Evolutionary conservation across 2,797 vertebrate species (phyloP).

Genomic region (Lithobates sylvaticus): DNA sequence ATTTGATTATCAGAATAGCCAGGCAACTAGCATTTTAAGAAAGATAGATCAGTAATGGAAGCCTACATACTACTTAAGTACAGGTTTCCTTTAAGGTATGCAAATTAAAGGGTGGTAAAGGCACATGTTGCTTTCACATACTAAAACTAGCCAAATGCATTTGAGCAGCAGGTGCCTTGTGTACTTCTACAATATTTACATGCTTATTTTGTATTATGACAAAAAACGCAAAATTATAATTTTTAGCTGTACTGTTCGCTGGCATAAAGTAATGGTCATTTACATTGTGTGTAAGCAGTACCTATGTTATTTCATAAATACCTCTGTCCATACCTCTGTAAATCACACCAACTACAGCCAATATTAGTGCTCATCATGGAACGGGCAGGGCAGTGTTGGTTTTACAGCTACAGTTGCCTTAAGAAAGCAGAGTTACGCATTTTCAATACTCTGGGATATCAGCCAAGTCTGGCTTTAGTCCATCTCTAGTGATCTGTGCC

Average conservation of each 20-base stretch:
- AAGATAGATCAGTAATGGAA: too few relatives aligned
- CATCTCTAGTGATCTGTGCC: slow-evolving; percentile 58
- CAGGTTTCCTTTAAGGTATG: too few relatives aligned
- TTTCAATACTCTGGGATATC: slow-evolving; percentile 60
- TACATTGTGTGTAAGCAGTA: not conserved
- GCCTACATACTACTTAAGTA: too few relatives aligned
- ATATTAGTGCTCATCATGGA: slow-evolving; percentile 28
- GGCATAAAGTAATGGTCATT: not conserved
- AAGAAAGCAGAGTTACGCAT: slow-evolving; percentile 47
- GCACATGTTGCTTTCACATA: too few relatives aligned
- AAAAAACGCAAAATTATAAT: not conserved
- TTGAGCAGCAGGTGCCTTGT: too few relatives aligned
- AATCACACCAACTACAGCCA: not conserved
- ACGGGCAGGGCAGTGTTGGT: slow-evolving; percentile 15
- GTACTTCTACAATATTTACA: not conserved
- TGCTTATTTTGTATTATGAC: not conserved
- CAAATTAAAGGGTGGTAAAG: too few relatives aligned
- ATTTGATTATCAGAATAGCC: too few relatives aligned
- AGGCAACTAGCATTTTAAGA: too few relatives aligned
- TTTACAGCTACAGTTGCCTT: slow-evolving; percentile 39
- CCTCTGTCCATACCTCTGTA: not conserved
- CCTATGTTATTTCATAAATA: slow-evolving; percentile 12
- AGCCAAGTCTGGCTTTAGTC: slow-evolving; percentile 62
- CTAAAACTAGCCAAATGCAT: too few relatives aligned
- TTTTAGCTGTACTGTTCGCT: not conserved